phyloP scores from a whole-genome alignment of 2,888 invertebrate species.

The Heliconius sara region DNA sequence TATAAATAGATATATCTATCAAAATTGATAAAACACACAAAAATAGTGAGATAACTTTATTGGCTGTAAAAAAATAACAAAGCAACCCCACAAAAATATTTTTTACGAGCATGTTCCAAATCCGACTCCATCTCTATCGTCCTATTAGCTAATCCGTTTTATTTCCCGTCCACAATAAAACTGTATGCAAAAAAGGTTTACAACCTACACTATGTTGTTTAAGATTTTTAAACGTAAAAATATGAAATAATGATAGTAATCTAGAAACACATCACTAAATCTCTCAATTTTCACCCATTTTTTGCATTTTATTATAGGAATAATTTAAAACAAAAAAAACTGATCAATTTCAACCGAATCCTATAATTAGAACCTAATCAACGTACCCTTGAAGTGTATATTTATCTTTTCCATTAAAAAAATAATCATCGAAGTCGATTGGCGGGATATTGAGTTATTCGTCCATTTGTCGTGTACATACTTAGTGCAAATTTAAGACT shows the following conservation, averaged over 20 bases:
- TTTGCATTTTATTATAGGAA: too few species aligned
- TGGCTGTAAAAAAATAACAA: constrained; percentile 1
- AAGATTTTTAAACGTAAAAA: constrained; percentile 1
- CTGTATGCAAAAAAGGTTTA: constrained; percentile 16
- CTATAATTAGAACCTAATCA: too few species aligned
- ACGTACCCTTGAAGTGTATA: too few species aligned
- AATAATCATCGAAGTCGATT: too few species aligned
- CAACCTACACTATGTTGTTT: background rate
- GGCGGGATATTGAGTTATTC: too few species aligned
- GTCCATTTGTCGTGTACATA: too few species aligned
- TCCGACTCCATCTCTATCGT: constrained; percentile 21
- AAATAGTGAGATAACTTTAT: background rate
- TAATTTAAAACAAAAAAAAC: too few species aligned
- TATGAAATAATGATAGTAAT: background rate
- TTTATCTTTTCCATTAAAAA: too few species aligned
- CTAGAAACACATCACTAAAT: background rate
- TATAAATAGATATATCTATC: background rate
- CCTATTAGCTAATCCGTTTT: constrained; percentile 28
- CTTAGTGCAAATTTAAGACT: too few species aligned
- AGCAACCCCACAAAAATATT: constrained; percentile 16
- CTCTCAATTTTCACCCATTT: background rate
- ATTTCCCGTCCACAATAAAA: constrained; percentile 18
- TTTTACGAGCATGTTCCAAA: constrained; percentile 21
- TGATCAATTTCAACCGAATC: too few species aligned
- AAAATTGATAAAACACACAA: background rate